phyloP scores from a whole-genome alignment of 2,113 vertebrate species.

The Labeo catla region DNA sequence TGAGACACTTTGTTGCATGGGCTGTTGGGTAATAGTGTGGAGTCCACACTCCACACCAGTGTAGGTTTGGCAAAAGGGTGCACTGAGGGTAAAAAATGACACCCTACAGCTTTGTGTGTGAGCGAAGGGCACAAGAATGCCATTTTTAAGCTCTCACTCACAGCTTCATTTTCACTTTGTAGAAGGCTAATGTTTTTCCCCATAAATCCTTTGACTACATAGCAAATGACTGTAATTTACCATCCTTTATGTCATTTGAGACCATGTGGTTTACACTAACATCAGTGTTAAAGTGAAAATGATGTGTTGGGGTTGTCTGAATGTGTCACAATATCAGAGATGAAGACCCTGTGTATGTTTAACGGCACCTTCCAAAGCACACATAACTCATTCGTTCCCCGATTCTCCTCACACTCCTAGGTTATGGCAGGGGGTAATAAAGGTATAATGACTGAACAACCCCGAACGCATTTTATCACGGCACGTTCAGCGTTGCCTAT shows the following conservation, averaged over 20 bases:
- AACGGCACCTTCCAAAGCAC: constrained; percentile 29
- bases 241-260: constrained; percentile 10
- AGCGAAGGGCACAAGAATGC: neutral
- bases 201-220: neutral
- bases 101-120: neutral
- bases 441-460: constrained; percentile 82
- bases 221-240: neutral
- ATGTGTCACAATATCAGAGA: constrained; percentile 53
- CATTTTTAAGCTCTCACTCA: neutral
- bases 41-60: neutral
- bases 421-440: constrained; percentile 73
- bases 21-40: neutral
- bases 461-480: constrained; percentile 80
- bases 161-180: neutral
- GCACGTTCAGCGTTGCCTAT: constrained; percentile 79
- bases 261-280: constrained; percentile 34
- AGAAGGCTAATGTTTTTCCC: neutral
- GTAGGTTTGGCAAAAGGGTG: neutral
- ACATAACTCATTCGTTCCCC: constrained; percentile 51
- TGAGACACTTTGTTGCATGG: neutral
- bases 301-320: constrained; percentile 57
- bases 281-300: constrained; percentile 58
- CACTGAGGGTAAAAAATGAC: neutral
- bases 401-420: constrained; percentile 59
- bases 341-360: constrained; percentile 54